A percentile compares a stretch with the other conserved stretches of the same genome.
Evolutionary conservation across 2,888 invertebrate genomes (phyloP).

Genomic region (Tyria jacobaeae): DNA sequence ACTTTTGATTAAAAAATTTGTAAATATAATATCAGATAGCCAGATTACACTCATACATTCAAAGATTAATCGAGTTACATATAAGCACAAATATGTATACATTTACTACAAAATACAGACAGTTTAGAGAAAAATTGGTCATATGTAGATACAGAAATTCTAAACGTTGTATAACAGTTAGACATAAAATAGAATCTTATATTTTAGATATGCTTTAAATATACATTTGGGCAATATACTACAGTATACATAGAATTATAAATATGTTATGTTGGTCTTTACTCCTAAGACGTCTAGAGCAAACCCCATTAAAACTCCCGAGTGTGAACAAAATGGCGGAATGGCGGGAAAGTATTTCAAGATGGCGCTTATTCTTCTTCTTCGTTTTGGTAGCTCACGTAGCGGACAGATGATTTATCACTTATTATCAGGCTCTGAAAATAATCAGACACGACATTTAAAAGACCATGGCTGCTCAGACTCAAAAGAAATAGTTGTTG

Average conservation of each 20-base stretch:
- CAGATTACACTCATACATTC: background rate
- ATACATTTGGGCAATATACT: constrained; percentile 60
- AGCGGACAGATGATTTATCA: constrained; percentile 97
- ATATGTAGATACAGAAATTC: constrained; percentile 34
- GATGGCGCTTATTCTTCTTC: constrained; percentile 89
- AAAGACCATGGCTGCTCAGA: too few species aligned
- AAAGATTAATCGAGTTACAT: background rate
- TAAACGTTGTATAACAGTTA: constrained; percentile 47
- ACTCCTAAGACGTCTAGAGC: constrained; percentile 43
- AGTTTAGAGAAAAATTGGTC: constrained; percentile 23
- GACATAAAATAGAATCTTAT: constrained; percentile 48
- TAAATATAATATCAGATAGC: constrained; percentile 14
- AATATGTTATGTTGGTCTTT: constrained; percentile 40
- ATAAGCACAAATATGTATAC: constrained; percentile 1
- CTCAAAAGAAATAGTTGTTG: too few species aligned
- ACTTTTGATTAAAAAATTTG: background rate
- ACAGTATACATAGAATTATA: constrained; percentile 63
- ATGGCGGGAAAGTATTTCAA: constrained; percentile 29
- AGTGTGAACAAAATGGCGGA: constrained; percentile 41
- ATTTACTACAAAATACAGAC: constrained; percentile 21
- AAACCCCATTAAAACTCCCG: constrained; percentile 51
- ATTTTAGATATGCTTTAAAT: constrained; percentile 58
- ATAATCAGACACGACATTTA: constrained; percentile 8
- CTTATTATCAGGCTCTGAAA: constrained; percentile 95
- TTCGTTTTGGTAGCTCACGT: constrained; percentile 97